Percentiles rank a stretch among this genome's conserved stretches.
These are phyloP conservation scores for Syrrhaptes paradoxus DNA, from an alignment of 2,113 vertebrate genomes.

Conservation along the genomic window DNA sequence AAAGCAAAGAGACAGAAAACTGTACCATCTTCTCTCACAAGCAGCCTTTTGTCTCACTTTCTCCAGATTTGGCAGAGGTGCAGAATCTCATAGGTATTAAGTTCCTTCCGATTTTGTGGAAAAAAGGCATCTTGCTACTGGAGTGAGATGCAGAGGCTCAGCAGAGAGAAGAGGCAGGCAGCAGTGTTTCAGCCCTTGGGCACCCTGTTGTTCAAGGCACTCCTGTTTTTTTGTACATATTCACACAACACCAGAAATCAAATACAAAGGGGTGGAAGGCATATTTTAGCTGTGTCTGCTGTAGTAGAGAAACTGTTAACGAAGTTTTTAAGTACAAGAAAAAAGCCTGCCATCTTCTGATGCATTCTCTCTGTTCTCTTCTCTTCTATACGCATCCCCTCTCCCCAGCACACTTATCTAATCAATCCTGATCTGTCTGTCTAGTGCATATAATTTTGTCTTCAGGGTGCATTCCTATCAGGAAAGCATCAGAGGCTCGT, in stretches of 20 bases:
- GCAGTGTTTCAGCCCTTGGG: background rate
- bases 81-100: background rate
- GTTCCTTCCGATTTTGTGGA: background rate
- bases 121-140: background rate
- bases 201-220: background rate
- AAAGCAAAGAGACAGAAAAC: background rate
- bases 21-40: background rate
- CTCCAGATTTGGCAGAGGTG: background rate
- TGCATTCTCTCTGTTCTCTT: background rate
- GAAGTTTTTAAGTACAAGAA: background rate
- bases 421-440: conserved; percentile 31
- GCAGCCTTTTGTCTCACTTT: background rate
- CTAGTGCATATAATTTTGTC: conserved; percentile 9
- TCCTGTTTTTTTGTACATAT: background rate
- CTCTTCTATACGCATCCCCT: background rate
- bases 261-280: background rate
- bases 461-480: conserved; percentile 16
- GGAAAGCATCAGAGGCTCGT: background rate
- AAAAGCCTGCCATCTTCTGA: background rate
- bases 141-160: background rate
- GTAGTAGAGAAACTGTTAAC: background rate
- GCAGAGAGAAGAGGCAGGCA: background rate
- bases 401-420: background rate
- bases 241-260: background rate
- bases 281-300: background rate